A percentile compares a stretch with the other conserved stretches of the same genome.
These are phyloP conservation scores for Pomatorhinus ruficollis DNA, from an alignment of 2,113 vertebrate genomes.

Conservation along the genomic window DNA sequence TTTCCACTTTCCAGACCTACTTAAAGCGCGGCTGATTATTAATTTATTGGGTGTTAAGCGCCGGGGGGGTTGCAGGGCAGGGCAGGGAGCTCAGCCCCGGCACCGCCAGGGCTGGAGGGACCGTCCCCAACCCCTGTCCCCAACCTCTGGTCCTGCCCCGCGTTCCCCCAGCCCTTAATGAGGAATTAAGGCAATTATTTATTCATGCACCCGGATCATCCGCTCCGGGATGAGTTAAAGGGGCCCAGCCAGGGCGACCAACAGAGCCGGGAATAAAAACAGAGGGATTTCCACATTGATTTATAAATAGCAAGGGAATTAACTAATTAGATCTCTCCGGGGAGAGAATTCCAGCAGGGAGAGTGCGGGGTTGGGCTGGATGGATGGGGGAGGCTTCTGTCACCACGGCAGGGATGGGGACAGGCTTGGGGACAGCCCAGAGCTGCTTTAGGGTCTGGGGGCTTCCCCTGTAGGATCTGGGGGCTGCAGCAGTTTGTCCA, in stretches of 20 bases:
- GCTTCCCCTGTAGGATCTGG: background rate
- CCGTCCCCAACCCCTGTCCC: background rate
- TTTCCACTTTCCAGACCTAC: constrained; percentile 37
- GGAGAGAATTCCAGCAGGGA: constrained; percentile 47
- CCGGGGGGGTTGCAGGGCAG: background rate
- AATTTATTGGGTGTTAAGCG: background rate
- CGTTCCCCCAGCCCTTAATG: background rate
- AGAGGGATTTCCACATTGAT: constrained; percentile 33
- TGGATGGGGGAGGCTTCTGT: fast-evolving
- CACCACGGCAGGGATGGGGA: fast-evolving
- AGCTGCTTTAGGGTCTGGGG: background rate
- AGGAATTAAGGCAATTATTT: background rate
- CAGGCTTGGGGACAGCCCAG: background rate
- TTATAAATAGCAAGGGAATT: constrained; percentile 57
- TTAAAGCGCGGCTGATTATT: background rate
- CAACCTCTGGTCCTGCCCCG: background rate
- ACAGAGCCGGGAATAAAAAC: background rate
- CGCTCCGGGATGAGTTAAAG: background rate
- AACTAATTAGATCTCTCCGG: constrained; percentile 58
- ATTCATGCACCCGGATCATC: background rate
- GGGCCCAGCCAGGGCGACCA: constrained; percentile 1
- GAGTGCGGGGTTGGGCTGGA: background rate
- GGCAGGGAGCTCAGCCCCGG: background rate
- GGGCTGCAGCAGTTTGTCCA: background rate
- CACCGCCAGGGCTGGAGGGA: background rate